These are phyloP conservation scores for Drepana arcuata DNA, from an alignment of 1,140 invertebrate species.

Conservation along the genomic window DNA sequence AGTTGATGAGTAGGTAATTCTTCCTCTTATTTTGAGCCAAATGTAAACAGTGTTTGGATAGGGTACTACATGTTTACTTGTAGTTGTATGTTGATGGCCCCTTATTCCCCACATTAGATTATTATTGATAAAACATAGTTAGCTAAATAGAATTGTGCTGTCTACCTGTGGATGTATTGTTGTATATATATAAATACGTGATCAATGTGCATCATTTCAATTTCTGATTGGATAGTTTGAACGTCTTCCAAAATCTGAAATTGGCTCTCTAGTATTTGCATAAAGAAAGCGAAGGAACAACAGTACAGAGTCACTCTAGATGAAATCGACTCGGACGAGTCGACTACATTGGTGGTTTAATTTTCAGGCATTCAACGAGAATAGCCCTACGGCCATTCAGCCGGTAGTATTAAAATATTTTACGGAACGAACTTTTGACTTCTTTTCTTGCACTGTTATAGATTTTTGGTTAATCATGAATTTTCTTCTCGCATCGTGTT, in stretches of 20 bases:
- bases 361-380: conserved; percentile 78
- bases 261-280: conserved; percentile 20
- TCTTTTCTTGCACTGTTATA: conserved; percentile 66
- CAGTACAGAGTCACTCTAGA: conserved; percentile 65
- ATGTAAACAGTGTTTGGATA: conserved; percentile 60
- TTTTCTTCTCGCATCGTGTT: conserved; percentile 62
- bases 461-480: conserved; percentile 57
- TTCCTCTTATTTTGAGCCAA: conserved; percentile 57
- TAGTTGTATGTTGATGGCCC: conserved; percentile 64
- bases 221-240: conserved; percentile 15
- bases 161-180: conserved; percentile 68
- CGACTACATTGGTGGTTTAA: conserved; percentile 71
- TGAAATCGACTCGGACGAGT: conserved; percentile 61
- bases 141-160: conserved; percentile 61
- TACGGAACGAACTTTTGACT: conserved; percentile 64
- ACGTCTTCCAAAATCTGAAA: conserved; percentile 16
- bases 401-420: conserved; percentile 74
- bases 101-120: conserved; percentile 57
- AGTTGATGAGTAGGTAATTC: conserved; percentile 37
- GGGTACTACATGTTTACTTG: conserved; percentile 54
- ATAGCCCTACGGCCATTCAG: conserved; percentile 78
- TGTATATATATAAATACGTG: conserved; percentile 36
- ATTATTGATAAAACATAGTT: conserved; percentile 58
- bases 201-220: conserved; percentile 13
- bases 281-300: conserved; percentile 31